Percentiles rank a stretch among this genome's conserved stretches.
Evolutionary conservation across 53 echinoderm and acorn worm species (phyloP).

Genomic region (Temnopleurus reevesii): DNA sequence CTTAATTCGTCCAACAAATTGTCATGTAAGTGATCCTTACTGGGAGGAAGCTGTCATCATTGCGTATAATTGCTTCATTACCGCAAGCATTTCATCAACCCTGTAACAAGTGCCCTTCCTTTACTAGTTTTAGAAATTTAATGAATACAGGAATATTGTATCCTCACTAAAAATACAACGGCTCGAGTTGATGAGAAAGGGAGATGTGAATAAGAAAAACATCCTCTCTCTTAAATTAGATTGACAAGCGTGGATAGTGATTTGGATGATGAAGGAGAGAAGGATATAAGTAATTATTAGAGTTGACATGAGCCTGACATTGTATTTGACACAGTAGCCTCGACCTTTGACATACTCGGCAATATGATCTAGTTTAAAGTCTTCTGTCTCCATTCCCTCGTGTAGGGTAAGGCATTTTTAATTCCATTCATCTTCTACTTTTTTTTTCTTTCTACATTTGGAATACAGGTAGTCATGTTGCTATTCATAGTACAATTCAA

Average conservation of each 20-base stretch:
- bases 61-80: constrained; percentile 54
- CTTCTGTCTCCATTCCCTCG: no score
- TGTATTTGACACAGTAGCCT: neutral
- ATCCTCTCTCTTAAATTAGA: constrained; percentile 36
- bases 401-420: neutral
- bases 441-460: no score
- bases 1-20: constrained; percentile 40
- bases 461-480: neutral
- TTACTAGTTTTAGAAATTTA: neutral
- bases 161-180: constrained; percentile 33
- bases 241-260: constrained; percentile 4
- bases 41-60: constrained; percentile 41
- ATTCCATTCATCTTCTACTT: neutral
- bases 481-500: no score
- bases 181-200: constrained; percentile 11
- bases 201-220: constrained; percentile 35
- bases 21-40: constrained; percentile 23
- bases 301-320: constrained; percentile 16
- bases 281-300: constrained; percentile 34
- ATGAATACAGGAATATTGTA: neutral
- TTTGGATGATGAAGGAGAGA: constrained; percentile 27
- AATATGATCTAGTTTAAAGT: neutral
- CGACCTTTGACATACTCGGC: constrained; percentile 16
- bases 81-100: constrained; percentile 50
- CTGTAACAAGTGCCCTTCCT: constrained; percentile 40